phyloP scores from a whole-genome alignment of 2,888 invertebrate genomes.

The Pherbina coryleti region DNA sequence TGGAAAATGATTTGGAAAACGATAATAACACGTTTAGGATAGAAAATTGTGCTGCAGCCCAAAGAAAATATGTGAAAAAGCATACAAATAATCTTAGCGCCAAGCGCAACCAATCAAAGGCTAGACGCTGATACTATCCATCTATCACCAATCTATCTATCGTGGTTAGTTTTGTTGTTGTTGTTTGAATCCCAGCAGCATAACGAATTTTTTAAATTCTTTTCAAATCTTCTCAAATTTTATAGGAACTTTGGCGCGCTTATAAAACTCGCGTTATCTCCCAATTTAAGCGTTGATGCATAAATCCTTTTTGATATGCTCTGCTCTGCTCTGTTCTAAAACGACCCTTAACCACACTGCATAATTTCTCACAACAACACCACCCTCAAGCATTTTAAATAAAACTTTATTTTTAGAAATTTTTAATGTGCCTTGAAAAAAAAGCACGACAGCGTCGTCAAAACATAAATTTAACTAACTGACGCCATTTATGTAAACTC shows the following conservation, averaged over 20 bases:
- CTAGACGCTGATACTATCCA: background rate
- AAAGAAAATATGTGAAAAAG: background rate
- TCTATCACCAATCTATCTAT: background rate
- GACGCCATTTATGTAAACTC: slow-evolving; percentile 64
- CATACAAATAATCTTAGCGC: slow-evolving; percentile 20
- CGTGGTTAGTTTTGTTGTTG: background rate
- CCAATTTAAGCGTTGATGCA: slow-evolving; percentile 67
- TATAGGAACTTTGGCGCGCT: slow-evolving; percentile 44
- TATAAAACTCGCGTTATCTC: slow-evolving; percentile 67
- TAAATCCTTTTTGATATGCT: slow-evolving; percentile 64
- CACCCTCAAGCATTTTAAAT: slow-evolving; percentile 19
- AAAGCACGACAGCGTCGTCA: slow-evolving; percentile 50
- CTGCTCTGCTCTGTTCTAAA: background rate
- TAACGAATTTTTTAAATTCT: slow-evolving; percentile 14
- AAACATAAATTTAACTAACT: slow-evolving; percentile 61
- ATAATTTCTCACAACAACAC: background rate
- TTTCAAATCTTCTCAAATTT: slow-evolving; percentile 25
- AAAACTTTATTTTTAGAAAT: slow-evolving; percentile 27
- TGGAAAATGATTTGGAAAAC: slow-evolving; percentile 23
- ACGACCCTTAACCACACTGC: background rate
- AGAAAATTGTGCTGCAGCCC: background rate
- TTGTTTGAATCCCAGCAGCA: background rate
- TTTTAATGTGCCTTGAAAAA: slow-evolving; percentile 19
- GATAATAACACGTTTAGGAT: background rate
- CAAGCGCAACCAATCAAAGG: slow-evolving; percentile 22